Evolutionary conservation across 2,113 vertebrate genomes (phyloP).

Genomic region (Ranitomeya variabilis): DNA sequence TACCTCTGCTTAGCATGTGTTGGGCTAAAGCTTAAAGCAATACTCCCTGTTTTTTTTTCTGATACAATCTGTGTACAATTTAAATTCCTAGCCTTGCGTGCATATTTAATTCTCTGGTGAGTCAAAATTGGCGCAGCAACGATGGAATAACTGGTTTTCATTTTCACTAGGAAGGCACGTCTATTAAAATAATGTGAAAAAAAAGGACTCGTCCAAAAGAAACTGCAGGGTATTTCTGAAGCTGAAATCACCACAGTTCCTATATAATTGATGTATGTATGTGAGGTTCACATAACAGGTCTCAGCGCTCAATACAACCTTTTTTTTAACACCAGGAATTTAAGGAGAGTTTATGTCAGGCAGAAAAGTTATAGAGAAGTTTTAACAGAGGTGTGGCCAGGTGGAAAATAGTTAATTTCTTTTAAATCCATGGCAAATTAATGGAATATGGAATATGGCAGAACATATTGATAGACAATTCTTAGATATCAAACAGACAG

Average conservation of each 20-base stretch:
- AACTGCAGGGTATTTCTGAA: conserved; percentile 41
- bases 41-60: conserved; percentile 16
- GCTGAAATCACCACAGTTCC: conserved; percentile 47
- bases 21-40: conserved; percentile 28
- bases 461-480: no score
- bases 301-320: background rate
- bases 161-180: conserved; percentile 57
- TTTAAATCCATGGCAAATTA: background rate
- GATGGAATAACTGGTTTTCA: conserved; percentile 56
- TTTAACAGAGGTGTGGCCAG: background rate
- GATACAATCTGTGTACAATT: conserved; percentile 53
- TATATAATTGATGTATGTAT: conserved; percentile 50
- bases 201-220: conserved; percentile 49
- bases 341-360: background rate
- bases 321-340: background rate
- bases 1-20: background rate
- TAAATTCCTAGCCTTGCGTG: conserved; percentile 57
- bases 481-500: no score
- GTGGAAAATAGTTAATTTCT: background rate
- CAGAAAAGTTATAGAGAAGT: background rate
- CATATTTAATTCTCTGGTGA: conserved; percentile 53
- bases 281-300: conserved; percentile 15
- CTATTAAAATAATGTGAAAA: conserved; percentile 46
- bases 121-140: conserved; percentile 49
- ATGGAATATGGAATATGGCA: no score